Conservation (phyloP, 2,113 vertebrate genomes). For the Uropsilus gracilis region DNA sequence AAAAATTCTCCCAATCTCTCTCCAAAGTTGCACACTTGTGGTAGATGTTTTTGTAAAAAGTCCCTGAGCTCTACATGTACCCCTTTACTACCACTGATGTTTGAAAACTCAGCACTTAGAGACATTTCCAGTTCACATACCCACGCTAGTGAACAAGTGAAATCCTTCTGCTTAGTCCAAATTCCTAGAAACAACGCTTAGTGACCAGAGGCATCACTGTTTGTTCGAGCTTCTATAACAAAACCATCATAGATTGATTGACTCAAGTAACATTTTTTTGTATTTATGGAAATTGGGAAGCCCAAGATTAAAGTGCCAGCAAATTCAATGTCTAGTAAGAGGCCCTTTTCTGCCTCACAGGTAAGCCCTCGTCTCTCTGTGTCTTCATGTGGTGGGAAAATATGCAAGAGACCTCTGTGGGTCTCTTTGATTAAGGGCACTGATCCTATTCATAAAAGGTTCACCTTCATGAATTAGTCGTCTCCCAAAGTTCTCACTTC, state of each 20-base stretch:
- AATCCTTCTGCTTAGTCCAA: not conserved
- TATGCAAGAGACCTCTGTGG: not conserved
- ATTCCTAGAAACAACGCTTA: not conserved
- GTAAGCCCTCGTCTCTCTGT: not conserved
- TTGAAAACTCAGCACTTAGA: not conserved
- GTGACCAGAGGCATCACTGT: too few species aligned
- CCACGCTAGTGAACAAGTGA: not conserved
- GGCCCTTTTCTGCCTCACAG: not conserved
- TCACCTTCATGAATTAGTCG: not conserved
- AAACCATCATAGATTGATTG: not conserved
- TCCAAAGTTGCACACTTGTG: not conserved
- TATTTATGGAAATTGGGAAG: not conserved
- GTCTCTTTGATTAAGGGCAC: not conserved
- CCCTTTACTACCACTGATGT: not conserved
- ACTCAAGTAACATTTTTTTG: not conserved
- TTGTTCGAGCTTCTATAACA: not conserved
- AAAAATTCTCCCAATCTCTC: not conserved
- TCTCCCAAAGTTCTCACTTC: not conserved
- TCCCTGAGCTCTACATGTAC: not conserved
- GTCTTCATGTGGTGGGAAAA: not conserved
- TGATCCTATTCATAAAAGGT: not conserved
- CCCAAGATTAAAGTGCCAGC: not conserved
- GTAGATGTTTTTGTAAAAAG: not conserved
- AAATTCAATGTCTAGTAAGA: not conserved
- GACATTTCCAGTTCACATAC: not conserved